Conservation (phyloP, 2,888 invertebrate species). For the Ramazzottius varieornatus region DNA sequence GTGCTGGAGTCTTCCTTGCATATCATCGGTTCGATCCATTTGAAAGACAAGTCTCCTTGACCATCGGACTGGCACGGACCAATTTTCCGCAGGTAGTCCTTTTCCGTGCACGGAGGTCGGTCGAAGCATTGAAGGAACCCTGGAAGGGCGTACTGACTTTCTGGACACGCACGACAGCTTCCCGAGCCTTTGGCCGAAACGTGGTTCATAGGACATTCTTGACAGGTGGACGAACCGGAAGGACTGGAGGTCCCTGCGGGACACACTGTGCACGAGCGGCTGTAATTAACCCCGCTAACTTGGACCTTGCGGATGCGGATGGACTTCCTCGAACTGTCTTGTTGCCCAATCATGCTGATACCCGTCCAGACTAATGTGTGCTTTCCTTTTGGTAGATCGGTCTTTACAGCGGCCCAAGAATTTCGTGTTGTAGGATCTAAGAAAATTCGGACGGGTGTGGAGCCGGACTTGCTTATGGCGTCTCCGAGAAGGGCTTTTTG, state of each 20-base stretch:
- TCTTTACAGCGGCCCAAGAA: not conserved
- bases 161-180: constrained; percentile 17
- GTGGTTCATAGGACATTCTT: constrained; percentile 26
- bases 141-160: constrained; percentile 8
- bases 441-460: not conserved
- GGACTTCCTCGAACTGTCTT: not conserved
- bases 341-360: not conserved
- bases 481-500: too few relatives aligned
- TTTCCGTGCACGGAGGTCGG: constrained; percentile 26
- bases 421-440: not conserved
- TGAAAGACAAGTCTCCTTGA: constrained; percentile 25
- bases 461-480: not conserved
- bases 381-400: not conserved
- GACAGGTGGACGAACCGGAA: constrained; percentile 21
- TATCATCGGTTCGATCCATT: constrained; percentile 30
- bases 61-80: constrained; percentile 9
- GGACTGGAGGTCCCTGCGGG: constrained; percentile 25
- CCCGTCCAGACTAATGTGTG: not conserved
- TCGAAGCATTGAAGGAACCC: constrained; percentile 25
- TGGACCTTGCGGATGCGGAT: not conserved
- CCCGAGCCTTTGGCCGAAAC: constrained; percentile 24
- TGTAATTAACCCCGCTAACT: not conserved
- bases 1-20: constrained; percentile 26
- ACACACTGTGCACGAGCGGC: constrained; percentile 19
- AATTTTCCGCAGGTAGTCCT: constrained; percentile 8